Percentiles rank a stretch among this genome's conserved stretches.
These are phyloP conservation scores for Eupithecia inturbata DNA, from an alignment of 2,888 invertebrate species.

Conservation along the genomic window DNA sequence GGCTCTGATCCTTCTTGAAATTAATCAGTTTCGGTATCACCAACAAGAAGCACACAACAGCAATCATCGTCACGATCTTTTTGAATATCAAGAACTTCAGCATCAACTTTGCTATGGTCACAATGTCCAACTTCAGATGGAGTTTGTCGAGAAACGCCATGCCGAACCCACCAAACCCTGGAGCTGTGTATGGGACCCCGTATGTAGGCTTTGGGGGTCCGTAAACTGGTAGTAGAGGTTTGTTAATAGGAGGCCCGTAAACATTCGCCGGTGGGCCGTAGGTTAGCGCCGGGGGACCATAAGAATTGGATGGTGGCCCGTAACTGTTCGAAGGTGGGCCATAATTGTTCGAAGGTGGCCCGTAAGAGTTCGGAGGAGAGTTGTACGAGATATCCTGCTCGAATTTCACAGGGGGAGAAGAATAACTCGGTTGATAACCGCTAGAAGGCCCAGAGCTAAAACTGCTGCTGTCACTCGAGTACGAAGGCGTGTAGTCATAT, in stretches of 20 bases:
- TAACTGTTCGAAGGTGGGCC: constrained; percentile 59
- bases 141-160: constrained; percentile 86
- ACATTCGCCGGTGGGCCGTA: constrained; percentile 67
- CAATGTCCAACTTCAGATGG: constrained; percentile 87
- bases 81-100: constrained; percentile 91
- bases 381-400: constrained; percentile 67
- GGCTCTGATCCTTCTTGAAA: constrained; percentile 72
- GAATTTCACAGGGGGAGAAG: constrained; percentile 67
- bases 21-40: constrained; percentile 89
- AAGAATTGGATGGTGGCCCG: constrained; percentile 60
- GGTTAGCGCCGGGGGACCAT: constrained; percentile 71
- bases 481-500: constrained; percentile 75
- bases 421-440: constrained; percentile 63
- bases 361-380: constrained; percentile 66
- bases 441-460: constrained; percentile 61
- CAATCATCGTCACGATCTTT: constrained; percentile 91
- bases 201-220: constrained; percentile 77
- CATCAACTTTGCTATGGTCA: constrained; percentile 89
- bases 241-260: constrained; percentile 63
- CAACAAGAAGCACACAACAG: constrained; percentile 88
- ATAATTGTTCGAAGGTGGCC: constrained; percentile 66
- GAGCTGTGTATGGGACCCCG: constrained; percentile 84
- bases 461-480: constrained; percentile 61
- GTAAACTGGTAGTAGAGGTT: constrained; percentile 63
- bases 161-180: constrained; percentile 53